Percentiles rank a stretch among this genome's conserved stretches.
These are phyloP conservation scores for Zaprionus ghesquierei DNA, from an alignment of 1,140 invertebrate genomes.

Conservation along the genomic window DNA sequence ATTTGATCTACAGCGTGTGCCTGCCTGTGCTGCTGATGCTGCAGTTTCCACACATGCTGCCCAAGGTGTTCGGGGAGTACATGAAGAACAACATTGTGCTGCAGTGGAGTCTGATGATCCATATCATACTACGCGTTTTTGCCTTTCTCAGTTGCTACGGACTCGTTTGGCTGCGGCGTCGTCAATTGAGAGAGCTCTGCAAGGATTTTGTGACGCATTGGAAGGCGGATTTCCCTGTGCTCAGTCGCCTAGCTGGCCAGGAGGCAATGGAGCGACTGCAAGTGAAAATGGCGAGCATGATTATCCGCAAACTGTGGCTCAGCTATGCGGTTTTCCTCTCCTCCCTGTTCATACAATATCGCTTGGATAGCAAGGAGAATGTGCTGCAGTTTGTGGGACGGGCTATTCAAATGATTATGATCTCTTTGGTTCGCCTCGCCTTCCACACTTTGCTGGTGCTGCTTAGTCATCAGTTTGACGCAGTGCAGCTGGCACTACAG, in stretches of 20 bases:
- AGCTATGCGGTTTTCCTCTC: slow-evolving; percentile 16
- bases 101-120: slow-evolving; percentile 30
- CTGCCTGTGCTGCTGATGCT: slow-evolving; percentile 4
- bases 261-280: slow-evolving; percentile 9
- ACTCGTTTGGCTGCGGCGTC: slow-evolving; percentile 44
- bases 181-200: slow-evolving; percentile 25
- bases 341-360: slow-evolving; percentile 35
- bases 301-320: slow-evolving; percentile 15
- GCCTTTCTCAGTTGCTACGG: slow-evolving; percentile 26
- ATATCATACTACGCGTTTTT: neutral
- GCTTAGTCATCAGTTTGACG: slow-evolving; percentile 45
- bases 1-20: slow-evolving; percentile 37
- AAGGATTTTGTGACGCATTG: slow-evolving; percentile 28
- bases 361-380: neutral
- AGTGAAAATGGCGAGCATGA: neutral
- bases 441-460: slow-evolving; percentile 38
- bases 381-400: neutral
- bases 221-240: neutral
- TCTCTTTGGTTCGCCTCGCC: neutral
- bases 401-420: slow-evolving; percentile 18
- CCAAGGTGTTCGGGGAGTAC: slow-evolving; percentile 25
- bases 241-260: neutral
- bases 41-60: slow-evolving; percentile 25
- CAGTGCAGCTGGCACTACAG: slow-evolving; percentile 38
- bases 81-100: slow-evolving; percentile 50